Conservation (phyloP, 2,888 invertebrate genomes). For the Xanthia togata region DNA sequence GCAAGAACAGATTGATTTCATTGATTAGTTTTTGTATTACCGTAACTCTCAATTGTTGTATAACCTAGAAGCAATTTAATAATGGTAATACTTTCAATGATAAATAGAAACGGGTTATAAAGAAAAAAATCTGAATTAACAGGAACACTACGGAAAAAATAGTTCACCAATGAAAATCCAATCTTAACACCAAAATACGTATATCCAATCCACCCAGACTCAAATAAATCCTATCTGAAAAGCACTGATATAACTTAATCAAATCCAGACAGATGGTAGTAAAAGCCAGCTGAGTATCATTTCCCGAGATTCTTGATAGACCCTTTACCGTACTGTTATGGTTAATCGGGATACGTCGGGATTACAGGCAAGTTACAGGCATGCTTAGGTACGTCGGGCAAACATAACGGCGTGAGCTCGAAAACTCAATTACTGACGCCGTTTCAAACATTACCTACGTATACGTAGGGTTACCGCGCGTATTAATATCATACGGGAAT, state of each 20-base stretch:
- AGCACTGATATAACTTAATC: conserved; percentile 48
- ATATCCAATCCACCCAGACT: conserved; percentile 1
- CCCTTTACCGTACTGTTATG: conserved; percentile 64
- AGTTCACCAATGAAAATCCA: conserved; percentile 11
- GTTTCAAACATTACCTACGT: conserved; percentile 67
- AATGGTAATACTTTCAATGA: background rate
- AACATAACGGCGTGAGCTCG: conserved; percentile 72
- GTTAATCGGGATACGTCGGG: conserved; percentile 61
- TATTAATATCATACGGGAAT: conserved; percentile 44
- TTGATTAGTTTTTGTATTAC: conserved; percentile 19
- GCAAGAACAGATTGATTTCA: conserved; percentile 7
- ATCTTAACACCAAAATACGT: conserved; percentile 11
- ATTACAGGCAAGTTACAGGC: conserved; percentile 66
- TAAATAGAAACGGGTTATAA: background rate
- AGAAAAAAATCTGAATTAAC: background rate
- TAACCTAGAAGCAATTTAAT: background rate
- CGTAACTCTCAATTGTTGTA: background rate
- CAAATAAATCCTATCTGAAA: conserved; percentile 50
- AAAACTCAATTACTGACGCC: conserved; percentile 77
- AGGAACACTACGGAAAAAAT: background rate
- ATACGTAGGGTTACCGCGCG: conserved; percentile 50
- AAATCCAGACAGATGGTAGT: conserved; percentile 40
- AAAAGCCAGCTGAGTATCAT: conserved; percentile 48
- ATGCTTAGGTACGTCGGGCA: conserved; percentile 67
- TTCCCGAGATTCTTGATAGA: conserved; percentile 49